phyloP scores from a whole-genome alignment of 2,888 invertebrate species.

The Aporophyla nigra region DNA sequence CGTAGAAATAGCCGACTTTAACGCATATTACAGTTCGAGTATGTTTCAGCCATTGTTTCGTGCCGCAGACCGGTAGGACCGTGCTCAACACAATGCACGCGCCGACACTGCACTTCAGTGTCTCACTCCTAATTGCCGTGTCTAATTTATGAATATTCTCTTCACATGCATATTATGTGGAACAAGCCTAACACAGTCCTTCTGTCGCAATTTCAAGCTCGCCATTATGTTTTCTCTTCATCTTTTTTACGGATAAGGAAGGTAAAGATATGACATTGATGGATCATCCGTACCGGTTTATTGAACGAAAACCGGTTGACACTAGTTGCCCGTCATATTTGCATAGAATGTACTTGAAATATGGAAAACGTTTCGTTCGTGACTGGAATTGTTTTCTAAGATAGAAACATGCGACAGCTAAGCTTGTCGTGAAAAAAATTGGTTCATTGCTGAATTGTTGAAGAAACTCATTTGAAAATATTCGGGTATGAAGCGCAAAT shows the following conservation, averaged over 20 bases:
- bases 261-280: constrained; percentile 80
- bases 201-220: constrained; percentile 66
- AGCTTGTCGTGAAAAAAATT: constrained; percentile 9
- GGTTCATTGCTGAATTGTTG: not conserved
- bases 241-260: constrained; percentile 66
- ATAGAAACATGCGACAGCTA: constrained; percentile 36
- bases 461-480: not conserved
- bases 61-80: constrained; percentile 54
- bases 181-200: constrained; percentile 64
- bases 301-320: constrained; percentile 70
- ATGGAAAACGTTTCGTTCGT: constrained; percentile 70
- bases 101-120: constrained; percentile 65
- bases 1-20: constrained; percentile 58
- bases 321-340: constrained; percentile 71
- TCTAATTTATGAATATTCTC: constrained; percentile 76
- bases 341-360: constrained; percentile 74
- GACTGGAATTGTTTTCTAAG: constrained; percentile 65
- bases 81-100: constrained; percentile 69
- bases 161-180: constrained; percentile 69
- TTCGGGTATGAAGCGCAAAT: constrained; percentile 1
- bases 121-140: constrained; percentile 68
- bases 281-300: constrained; percentile 77
- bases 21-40: constrained; percentile 55
- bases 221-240: constrained; percentile 49
- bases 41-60: constrained; percentile 68